phyloP scores from a whole-genome alignment of 2,888 invertebrate species.

The Chaitophorus viminalis region DNA sequence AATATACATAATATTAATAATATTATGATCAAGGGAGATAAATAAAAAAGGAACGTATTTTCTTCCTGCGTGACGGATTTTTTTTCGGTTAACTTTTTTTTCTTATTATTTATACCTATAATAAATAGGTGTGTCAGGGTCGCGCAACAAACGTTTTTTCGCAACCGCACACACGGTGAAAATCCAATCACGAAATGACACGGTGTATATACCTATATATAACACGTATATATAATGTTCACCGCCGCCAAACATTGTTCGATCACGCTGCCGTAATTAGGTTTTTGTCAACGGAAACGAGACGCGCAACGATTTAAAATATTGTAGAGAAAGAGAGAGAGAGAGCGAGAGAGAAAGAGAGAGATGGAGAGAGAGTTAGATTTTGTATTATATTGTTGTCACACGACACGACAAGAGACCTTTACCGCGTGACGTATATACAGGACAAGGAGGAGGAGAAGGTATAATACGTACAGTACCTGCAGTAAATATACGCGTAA shows the following conservation, averaged over 20 bases:
- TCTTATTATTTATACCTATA: not conserved
- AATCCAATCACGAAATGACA: conserved; percentile 42
- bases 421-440: not conserved
- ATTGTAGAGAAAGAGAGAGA: too few relatives aligned
- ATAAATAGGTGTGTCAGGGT: conserved; percentile 42
- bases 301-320: not conserved
- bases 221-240: not conserved
- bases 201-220: conserved; percentile 3
- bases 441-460: not conserved
- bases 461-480: too few relatives aligned
- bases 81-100: conserved; percentile 22
- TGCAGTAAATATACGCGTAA: too few relatives aligned
- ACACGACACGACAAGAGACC: too few relatives aligned
- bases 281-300: conserved; percentile 27
- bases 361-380: too few relatives aligned
- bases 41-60: not conserved
- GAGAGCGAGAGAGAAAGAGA: too few relatives aligned
- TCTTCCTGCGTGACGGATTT: not conserved
- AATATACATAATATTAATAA: too few relatives aligned
- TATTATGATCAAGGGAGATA: too few relatives aligned
- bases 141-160: conserved; percentile 10
- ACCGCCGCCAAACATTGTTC: not conserved
- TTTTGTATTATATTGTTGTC: too few relatives aligned
- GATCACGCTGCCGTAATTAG: not conserved
- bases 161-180: conserved; percentile 19